Conservation (phyloP, 2,113 vertebrate genomes). For the Silurus meridionalis region DNA sequence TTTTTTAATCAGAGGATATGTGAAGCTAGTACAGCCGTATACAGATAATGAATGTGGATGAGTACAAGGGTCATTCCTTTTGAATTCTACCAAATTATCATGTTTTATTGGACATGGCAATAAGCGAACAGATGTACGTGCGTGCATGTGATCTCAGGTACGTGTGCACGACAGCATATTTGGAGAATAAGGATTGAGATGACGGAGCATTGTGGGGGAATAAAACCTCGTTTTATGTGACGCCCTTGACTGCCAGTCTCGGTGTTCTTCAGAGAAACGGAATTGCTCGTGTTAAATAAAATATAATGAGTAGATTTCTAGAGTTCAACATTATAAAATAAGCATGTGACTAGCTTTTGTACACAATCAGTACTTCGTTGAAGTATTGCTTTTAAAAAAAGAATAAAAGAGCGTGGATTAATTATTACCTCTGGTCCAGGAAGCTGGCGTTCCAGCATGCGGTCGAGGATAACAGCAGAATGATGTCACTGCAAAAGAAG, state of each 20-base stretch:
- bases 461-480: conserved; percentile 89
- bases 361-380: neutral
- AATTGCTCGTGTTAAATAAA: neutral
- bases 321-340: neutral
- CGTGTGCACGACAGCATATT: neutral
- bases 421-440: conserved; percentile 87
- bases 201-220: neutral
- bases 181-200: neutral
- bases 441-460: conserved; percentile 98
- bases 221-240: neutral
- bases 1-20: conserved; percentile 1
- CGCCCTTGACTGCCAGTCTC: neutral
- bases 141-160: neutral
- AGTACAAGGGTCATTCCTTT: conserved; percentile 39
- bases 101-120: conserved; percentile 15
- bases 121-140: neutral
- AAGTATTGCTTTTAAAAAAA: neutral
- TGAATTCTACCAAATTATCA: neutral
- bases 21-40: conserved; percentile 34
- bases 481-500: conserved; percentile 78
- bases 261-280: neutral
- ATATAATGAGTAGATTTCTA: neutral
- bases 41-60: conserved; percentile 31
- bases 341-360: neutral
- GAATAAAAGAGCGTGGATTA: neutral